phyloP scores from a whole-genome alignment of 2,888 invertebrate species.

The Onchidella celtica region DNA sequence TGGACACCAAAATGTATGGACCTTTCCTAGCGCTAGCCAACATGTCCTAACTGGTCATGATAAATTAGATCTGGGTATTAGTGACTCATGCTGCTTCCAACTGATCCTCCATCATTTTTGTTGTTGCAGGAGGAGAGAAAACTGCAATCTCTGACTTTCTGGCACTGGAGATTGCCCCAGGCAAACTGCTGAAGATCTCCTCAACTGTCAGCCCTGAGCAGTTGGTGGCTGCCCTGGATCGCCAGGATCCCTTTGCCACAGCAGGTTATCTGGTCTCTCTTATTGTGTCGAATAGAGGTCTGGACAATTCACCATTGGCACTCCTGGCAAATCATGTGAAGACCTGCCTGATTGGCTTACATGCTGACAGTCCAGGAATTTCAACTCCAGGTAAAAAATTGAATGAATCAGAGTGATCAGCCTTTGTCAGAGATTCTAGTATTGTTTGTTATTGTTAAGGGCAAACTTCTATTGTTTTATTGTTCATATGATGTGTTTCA shows the following conservation, averaged over 20 bases:
- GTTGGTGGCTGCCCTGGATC: conserved; percentile 62
- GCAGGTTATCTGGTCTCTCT: conserved; percentile 77
- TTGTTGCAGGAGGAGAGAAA: conserved; percentile 63
- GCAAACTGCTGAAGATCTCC: conserved; percentile 71
- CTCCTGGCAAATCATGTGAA: conserved; percentile 75
- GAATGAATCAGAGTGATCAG: not conserved
- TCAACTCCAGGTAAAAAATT: conserved; percentile 55
- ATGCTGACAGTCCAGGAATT: conserved; percentile 56
- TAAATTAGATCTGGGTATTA: too few species aligned
- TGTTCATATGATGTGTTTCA: too few species aligned
- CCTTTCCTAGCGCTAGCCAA: too few species aligned
- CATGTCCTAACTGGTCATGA: too few species aligned
- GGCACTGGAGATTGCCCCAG: conserved; percentile 74
- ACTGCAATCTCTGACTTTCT: conserved; percentile 70
- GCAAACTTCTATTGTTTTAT: too few species aligned
- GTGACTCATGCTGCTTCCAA: too few species aligned
- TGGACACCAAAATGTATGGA: too few species aligned
- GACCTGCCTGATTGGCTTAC: conserved; percentile 68
- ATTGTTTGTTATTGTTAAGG: too few species aligned
- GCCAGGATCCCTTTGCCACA: conserved; percentile 58
- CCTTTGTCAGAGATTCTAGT: not conserved
- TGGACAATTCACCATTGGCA: conserved; percentile 71
- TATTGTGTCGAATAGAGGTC: conserved; percentile 71
- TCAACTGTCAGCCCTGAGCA: conserved; percentile 67
- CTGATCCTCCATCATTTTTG: too few species aligned